Base-by-base conservation (phyloP, 1,140 invertebrate species). In the Aphaenogaster ashmeadi region DNA sequence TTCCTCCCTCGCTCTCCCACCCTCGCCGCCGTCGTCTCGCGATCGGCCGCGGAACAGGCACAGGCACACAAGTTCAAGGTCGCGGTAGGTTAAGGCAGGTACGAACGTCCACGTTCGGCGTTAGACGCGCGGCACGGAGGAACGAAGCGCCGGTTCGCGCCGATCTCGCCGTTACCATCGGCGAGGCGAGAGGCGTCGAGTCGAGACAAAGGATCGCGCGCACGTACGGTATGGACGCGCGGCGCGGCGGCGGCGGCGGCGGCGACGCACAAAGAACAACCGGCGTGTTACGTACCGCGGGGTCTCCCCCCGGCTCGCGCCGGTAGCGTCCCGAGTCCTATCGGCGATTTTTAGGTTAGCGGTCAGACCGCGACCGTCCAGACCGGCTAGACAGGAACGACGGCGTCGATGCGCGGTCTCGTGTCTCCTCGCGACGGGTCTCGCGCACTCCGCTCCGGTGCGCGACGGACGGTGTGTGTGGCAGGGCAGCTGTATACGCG, bases 51-150 rank as follows among this genome's bases (percentile, higher is more conserved):
- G 58, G 74, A 89, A 90, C 62, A 75, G 72, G n/a, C 67, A 75
- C 86, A 72, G 38, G n/a, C 78, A 87, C 87, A 86, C 89, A 90
- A 91, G 89, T 91, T 90, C 90, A 91, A 91, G 90, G 90, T 88
- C 89, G 72, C 83, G 47, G 36, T 60, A 62, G 50, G 67, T 58
- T 75, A 81, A 67, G 13, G 52, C 18, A 33, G 21, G 21, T 36
- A 62, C 38, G 33, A n/a, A 72, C 15, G 15, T 47, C 33, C 54
- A 33, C 21, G 50, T 13, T 9, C 1, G 21, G 33, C n/a, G 36
- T 7, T 47, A 27, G 79, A 44, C 11, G 18, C 67, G 50, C 27
- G 44, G 44, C 27, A 6, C 71, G 9, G 9, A 52, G 11, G 21
- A 11, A 27, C 27, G 27, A 27, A 27, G 33, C 15, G 8, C 27